Evolutionary conservation across 2,888 invertebrate species (phyloP), one percentile per base, ranked within the genome.

Genomic region (Alitta virens): DNA sequence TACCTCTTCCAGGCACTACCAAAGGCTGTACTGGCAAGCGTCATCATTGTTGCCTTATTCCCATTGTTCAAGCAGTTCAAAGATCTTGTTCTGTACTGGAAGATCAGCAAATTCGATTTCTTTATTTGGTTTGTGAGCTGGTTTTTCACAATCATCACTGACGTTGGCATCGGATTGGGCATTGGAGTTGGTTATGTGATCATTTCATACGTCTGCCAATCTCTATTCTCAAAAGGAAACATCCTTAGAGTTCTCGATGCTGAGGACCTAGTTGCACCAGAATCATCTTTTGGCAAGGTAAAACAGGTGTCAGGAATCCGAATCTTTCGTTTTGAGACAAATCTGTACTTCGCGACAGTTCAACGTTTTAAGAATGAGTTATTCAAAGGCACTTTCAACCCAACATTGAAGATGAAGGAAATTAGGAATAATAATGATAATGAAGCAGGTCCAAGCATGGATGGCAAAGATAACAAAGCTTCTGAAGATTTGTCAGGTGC

Each of bases 91-190:
- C 18, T 16, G 7, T 88, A 91, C 71, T 93, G 91, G 90, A 86
- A 84, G 71, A 82, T 91, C 40, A 92, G 91, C 70, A 87, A 87
- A 73, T 83, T 89, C 72, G 94, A 95, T 76, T 92, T 90, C 0
- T 73, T 87, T 49, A 76, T 78, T 51, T 81, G 80, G 80, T 63
- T 78, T 16, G 68, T 68, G 52, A 80, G 79, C 2, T 74, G 74
- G 55, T 24, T 74, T 23, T 66, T 70, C 42, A 74, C 75, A 7
- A 75, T 77, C 21, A 71, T 79, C 60, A 63, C 80, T 9, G 78
- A 77, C 63, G 76, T 80, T 60, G 76, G 75, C 60, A 66, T 74
- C 42, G 80, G 80, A 21, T 72, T 81, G 9, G 72, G 71, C 1
- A 71, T 77, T 12, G 80, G 81, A 0, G 72, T 78, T 3, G 68